Conservation (phyloP, 1,140 invertebrate species). For the Halyomorpha halys region DNA sequence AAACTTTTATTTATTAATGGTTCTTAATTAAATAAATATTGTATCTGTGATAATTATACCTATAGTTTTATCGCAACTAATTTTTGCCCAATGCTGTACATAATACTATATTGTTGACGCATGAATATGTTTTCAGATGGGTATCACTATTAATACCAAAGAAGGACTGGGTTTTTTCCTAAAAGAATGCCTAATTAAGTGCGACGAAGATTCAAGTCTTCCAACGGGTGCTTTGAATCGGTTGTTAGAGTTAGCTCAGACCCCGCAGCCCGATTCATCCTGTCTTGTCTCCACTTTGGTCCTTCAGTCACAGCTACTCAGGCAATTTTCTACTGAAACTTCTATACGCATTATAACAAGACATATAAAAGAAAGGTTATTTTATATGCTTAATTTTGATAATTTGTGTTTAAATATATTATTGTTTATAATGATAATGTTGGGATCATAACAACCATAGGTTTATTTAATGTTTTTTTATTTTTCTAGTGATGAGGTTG, state of each 20-base stretch:
- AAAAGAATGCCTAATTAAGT: conserved; percentile 35
- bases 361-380: conserved; percentile 7
- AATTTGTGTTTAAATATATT: not conserved
- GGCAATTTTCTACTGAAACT: conserved; percentile 48
- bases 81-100: no score
- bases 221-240: conserved; percentile 24
- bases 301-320: conserved; percentile 42
- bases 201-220: conserved; percentile 25
- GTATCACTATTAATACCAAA: conserved; percentile 23
- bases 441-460: no score
- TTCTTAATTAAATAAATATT: no score
- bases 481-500: conserved; percentile 18
- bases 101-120: no score
- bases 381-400: not conserved
- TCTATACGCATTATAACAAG: conserved; percentile 39
- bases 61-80: no score
- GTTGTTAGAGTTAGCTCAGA: conserved; percentile 19
- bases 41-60: no score
- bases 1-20: no score
- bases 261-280: not conserved
- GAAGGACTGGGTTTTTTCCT: conserved; percentile 44
- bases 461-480: not conserved
- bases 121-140: conserved; percentile 21
- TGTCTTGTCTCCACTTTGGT: conserved; percentile 39
- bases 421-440: no score